Base-by-base conservation (phyloP, 1,140 invertebrate species). In the Drosophila arizonae region DNA sequence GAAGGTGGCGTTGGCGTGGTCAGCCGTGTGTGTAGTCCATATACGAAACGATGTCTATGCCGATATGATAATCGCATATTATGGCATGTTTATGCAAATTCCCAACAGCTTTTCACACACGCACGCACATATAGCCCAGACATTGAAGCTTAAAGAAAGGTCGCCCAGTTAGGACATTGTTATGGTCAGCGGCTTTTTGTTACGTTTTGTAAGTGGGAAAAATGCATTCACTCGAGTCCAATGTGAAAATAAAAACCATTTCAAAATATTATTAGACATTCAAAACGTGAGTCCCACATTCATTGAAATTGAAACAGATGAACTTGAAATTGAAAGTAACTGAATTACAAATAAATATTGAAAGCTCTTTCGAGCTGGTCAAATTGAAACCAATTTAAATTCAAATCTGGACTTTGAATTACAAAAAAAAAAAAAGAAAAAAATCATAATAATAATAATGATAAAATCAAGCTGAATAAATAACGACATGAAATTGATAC, bases 41-140 rank as follows among this genome's bases (percentile, higher is more conserved):
- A 24, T 46, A 45, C 52, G 67, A 61, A 10, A 61, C 10, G 17
- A 17, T 52, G 24, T 52, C 64, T 70, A 75, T 79, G 72, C 48
- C 50, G 39, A 26, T 77, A 78, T 80, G 63, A 77, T 74, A 85
- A 81, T 86, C 70, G 60, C 74, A 80, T 56, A 81, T 85, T 78
- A 81, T 86, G 61, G 68, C 60, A 36, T 72, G 48, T 81, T 85
- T 85, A 85, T 85, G 81, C 78, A 81, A 85, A 85, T 85, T 56
- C 21, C 24, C 26, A 26, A 61, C 61, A 48, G 24, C 65, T 61
- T 81, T 77, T 81, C 69, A 60, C 36, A 57, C n/a, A 50, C 52
- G 46, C 15, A 24, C 51, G 24, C n/a, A 45, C 36, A 52, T 17
- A 30, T 26, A 60, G n/a, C n/a, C 57, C 39, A 41, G 15, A 30